Conservation (phyloP, 2,888 invertebrate genomes). For the Patella caerulea region DNA sequence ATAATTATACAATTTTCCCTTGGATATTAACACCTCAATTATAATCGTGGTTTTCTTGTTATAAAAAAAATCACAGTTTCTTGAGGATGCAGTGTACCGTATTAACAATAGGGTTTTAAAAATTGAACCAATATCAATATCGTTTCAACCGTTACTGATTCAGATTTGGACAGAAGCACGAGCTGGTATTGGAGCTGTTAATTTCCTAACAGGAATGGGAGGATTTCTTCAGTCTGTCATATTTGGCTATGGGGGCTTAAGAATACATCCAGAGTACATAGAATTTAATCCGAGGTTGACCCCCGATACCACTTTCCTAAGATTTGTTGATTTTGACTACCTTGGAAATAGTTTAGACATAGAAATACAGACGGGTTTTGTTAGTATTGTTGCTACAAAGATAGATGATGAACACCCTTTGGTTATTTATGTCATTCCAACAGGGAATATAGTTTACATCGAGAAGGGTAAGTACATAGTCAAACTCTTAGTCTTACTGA, state of each 20-base stretch:
- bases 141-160: too few species aligned
- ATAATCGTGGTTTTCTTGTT: too few species aligned
- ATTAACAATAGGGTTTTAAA: too few species aligned
- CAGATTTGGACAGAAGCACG: constrained; percentile 69
- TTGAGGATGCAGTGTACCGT: too few species aligned
- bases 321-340: constrained; percentile 23
- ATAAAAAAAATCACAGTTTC: too few species aligned
- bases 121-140: too few species aligned
- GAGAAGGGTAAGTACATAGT: neutral
- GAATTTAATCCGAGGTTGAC: constrained; percentile 49
- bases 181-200: constrained; percentile 60
- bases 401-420: neutral
- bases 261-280: constrained; percentile 43
- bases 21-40: too few species aligned
- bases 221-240: constrained; percentile 69
- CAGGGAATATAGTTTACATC: neutral
- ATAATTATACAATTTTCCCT: too few species aligned
- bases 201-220: constrained; percentile 70
- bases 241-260: constrained; percentile 67
- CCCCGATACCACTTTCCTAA: constrained; percentile 39
- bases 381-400: constrained; percentile 4
- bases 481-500: too few species aligned
- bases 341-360: constrained; percentile 23
- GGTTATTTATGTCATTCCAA: neutral
- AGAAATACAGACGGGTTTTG: constrained; percentile 5